Percentiles rank a stretch among this genome's conserved stretches.
Evolutionary conservation across 2,888 invertebrate species (phyloP).

Genomic region (Laothoe populi): DNA sequence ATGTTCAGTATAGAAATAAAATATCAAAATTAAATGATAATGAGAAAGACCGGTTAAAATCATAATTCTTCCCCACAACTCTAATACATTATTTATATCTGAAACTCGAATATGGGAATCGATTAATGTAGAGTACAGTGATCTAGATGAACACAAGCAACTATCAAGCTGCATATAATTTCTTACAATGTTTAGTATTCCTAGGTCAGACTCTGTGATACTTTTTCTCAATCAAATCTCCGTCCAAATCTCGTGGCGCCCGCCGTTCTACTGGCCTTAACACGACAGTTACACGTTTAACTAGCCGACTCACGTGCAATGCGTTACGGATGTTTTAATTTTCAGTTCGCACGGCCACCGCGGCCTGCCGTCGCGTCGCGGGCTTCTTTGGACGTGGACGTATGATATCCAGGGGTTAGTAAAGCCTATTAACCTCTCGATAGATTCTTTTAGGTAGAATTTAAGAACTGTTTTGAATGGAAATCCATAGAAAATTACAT

Average conservation of each 20-base stretch:
- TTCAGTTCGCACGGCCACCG: slow-evolving; percentile 76
- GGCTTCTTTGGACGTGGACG: slow-evolving; percentile 58
- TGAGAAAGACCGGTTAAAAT: too few species aligned
- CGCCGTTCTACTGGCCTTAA: slow-evolving; percentile 24
- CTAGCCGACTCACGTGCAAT: slow-evolving; percentile 60
- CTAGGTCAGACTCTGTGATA: neutral
- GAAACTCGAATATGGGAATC: too few species aligned
- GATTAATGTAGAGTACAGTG: too few species aligned
- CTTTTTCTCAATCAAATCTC: slow-evolving; percentile 17
- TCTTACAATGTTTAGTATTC: neutral
- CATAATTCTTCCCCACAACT: too few species aligned
- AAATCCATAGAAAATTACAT: too few species aligned
- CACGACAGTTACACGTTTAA: slow-evolving; percentile 50
- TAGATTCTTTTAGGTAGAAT: too few species aligned
- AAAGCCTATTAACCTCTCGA: too few species aligned
- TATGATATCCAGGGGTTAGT: neutral
- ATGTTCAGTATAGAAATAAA: too few species aligned
- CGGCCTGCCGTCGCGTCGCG: slow-evolving; percentile 35
- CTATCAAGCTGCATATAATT: neutral
- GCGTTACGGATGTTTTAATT: slow-evolving; percentile 78
- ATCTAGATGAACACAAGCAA: neutral
- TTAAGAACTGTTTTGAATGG: too few species aligned
- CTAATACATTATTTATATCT: too few species aligned
- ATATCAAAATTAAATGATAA: too few species aligned
- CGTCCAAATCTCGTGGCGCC: slow-evolving; percentile 7